Evolutionary conservation across 2,888 invertebrate genomes (phyloP), one percentile per base, ranked within the genome.

Genomic region (Tipula confusa): DNA sequence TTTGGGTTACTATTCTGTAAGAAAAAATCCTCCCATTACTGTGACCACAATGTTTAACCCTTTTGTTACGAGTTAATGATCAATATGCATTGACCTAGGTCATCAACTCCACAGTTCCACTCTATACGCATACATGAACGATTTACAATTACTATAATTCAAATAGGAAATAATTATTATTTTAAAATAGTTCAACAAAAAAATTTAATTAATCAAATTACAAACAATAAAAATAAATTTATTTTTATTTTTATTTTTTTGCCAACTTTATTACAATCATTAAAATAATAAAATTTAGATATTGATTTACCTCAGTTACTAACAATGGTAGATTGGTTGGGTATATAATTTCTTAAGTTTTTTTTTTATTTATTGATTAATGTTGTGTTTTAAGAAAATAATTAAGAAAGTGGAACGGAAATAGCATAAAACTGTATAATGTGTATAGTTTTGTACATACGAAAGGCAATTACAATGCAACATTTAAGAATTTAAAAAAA

Each of bases 341-440:
- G 24, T 24, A 64, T 24, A 64, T 64, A 64, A 64, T 18, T 64
- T 64, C 9, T 64, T n/a, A n/a, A 43, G 43, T 43, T 43, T 24
- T 64, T 24, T 64, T 24, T 24, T 24, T 24, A 64, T 64, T 64
- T 64, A 64, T 64, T 64, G 64, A 64, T 64, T 64, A 64, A 64
- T 24, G 64, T 64, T 64, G 7, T 24, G 18, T 64, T 64, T 64
- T 64, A 64, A 64, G 64, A 64, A 64, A 64, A 64, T 64, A 64
- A 64, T 64, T 64, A 64, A 24, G 64, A 64, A 64, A 64, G 64
- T 64, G 64, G 64, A 64, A 9, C 64, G 64, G 64, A 64, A 64
- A 64, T 24, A n/a, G n/a, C n/a, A n/a, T n/a, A n/a, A n/a, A n/a
- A 9, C 24, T 18, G 0, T 18, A 43, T 43, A 64, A 43, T 64